Conservation (phyloP, 2,113 vertebrate species). For the Callorhinus ursinus region DNA sequence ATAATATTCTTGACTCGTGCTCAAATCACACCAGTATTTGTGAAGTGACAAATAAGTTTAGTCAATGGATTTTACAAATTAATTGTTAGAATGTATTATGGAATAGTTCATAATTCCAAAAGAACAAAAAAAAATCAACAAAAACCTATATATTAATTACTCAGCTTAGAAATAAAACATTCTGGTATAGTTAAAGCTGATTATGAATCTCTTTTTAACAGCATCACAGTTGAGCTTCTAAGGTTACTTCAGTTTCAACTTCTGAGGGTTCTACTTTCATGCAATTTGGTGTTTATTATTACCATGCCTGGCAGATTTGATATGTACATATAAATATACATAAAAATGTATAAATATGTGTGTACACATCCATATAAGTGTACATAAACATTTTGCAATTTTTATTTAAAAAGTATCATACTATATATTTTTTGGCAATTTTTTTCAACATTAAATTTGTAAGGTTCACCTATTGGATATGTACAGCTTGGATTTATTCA, state of each 20-base stretch:
- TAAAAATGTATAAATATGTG: neutral
- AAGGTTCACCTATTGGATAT: neutral
- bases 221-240: neutral
- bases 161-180: conserved; percentile 6
- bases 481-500: neutral
- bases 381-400: neutral
- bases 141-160: neutral
- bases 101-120: neutral
- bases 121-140: neutral
- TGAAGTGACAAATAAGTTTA: conserved; percentile 37
- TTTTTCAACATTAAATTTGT: neutral
- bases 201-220: neutral
- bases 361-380: neutral
- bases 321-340: neutral
- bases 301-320: neutral
- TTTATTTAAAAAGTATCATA: conserved; percentile 1
- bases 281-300: neutral
- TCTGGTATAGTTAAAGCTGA: neutral
- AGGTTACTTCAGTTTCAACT: neutral
- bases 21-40: conserved; percentile 56
- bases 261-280: neutral
- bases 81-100: neutral
- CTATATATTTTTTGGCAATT: neutral
- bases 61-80: conserved; percentile 2
- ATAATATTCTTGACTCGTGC: conserved; percentile 58